These are phyloP conservation scores for Chaenodraco wilsoni DNA, from an alignment of 2,797 vertebrate species.

Conservation along the genomic window DNA sequence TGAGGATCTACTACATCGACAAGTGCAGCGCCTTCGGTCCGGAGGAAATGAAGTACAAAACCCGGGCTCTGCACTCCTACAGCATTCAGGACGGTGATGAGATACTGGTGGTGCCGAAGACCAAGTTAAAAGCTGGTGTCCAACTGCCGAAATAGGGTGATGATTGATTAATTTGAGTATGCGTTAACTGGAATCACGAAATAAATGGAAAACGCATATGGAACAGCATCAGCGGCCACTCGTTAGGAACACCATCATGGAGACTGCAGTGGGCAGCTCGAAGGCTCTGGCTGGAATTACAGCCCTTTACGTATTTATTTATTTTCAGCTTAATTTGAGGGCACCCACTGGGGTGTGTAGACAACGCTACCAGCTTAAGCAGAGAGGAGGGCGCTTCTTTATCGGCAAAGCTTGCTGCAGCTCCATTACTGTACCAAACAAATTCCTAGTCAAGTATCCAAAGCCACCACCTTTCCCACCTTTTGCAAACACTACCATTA, in stretches of 20 bases:
- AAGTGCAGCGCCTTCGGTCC: constrained; percentile 90
- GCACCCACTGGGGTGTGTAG: constrained; percentile 27
- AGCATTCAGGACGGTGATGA: constrained; percentile 96
- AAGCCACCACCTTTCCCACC: constrained; percentile 41
- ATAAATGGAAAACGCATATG: constrained; percentile 26
- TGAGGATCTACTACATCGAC: constrained; percentile 96
- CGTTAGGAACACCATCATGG: constrained; percentile 17
- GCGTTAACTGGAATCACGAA: constrained; percentile 43
- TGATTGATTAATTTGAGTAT: constrained; percentile 46
- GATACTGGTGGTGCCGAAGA: constrained; percentile 94
- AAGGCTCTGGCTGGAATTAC: constrained; percentile 33
- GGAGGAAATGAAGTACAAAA: constrained; percentile 95
- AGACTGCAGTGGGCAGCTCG: constrained; percentile 32
- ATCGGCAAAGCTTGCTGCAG: constrained; percentile 51
- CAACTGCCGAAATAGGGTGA: constrained; percentile 14
- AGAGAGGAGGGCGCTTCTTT: constrained; percentile 25
- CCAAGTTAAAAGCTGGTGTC: constrained; percentile 63
- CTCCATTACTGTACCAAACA: constrained; percentile 55
- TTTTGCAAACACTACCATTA: constrained; percentile 25
- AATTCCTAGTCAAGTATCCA: constrained; percentile 37
- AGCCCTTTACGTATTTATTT: constrained; percentile 44
- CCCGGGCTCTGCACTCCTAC: constrained; percentile 92
- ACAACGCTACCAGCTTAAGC: constrained; percentile 36
- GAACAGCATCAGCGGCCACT: constrained; percentile 19
- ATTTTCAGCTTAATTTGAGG: constrained; percentile 60